Conservation (phyloP, 2,113 vertebrate species). For the Oryzias curvinotus region DNA sequence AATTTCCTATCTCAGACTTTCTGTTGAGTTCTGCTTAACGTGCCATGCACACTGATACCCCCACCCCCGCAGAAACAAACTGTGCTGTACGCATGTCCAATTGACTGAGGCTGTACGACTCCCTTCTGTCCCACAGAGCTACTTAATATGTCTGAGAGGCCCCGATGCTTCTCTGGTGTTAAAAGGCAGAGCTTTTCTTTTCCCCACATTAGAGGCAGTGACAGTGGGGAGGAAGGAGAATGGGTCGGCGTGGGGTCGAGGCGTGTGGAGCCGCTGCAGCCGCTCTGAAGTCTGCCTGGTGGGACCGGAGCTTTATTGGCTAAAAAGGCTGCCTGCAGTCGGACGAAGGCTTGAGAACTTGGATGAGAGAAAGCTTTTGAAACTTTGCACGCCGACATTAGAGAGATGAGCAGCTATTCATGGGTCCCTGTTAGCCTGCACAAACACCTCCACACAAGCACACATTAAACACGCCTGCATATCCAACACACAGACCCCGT, state of each 20-base stretch:
- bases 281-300: conserved; percentile 67
- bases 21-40: conserved; percentile 27
- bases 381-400: conserved; percentile 82
- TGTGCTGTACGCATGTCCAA: conserved; percentile 72
- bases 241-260: conserved; percentile 37
- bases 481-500: conserved; percentile 34
- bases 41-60: conserved; percentile 38
- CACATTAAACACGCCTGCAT: conserved; percentile 40
- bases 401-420: conserved; percentile 85
- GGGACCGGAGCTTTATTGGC: conserved; percentile 68
- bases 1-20: no score
- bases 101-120: conserved; percentile 73
- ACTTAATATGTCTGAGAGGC: conserved; percentile 73
- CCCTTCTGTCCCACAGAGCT: conserved; percentile 64
- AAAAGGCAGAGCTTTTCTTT: conserved; percentile 62
- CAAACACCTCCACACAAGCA: conserved; percentile 28
- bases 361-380: conserved; percentile 83
- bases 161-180: conserved; percentile 61
- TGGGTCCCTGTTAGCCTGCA: conserved; percentile 53
- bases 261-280: conserved; percentile 24
- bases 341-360: conserved; percentile 79
- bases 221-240: conserved; percentile 51
- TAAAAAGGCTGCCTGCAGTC: conserved; percentile 58
- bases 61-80: conserved; percentile 43
- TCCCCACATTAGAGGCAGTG: conserved; percentile 62